A percentile compares a stretch with the other conserved stretches of the same genome.
Evolutionary conservation across 1,140 invertebrate species (phyloP).

Genomic region (Epicauta chinensis): DNA sequence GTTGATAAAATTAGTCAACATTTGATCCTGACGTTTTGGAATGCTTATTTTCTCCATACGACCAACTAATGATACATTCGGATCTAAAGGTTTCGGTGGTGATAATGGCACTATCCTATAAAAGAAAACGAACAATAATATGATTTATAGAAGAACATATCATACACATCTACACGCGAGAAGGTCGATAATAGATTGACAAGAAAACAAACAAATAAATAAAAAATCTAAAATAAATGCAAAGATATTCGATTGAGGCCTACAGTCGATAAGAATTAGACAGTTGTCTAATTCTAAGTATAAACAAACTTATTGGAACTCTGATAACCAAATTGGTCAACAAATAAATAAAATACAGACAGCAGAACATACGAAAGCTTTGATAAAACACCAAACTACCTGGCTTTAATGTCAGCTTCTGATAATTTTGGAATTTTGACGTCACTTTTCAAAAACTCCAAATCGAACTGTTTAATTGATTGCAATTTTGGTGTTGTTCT

Average conservation of each 20-base stretch:
- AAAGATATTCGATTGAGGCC: not conserved
- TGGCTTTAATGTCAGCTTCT: slow-evolving; percentile 29
- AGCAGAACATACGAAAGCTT: too few relatives aligned
- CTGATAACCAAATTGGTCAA: too few relatives aligned
- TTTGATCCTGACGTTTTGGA: slow-evolving; percentile 18
- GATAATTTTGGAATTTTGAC: slow-evolving; percentile 23
- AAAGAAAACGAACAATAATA: too few relatives aligned
- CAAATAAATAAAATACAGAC: too few relatives aligned
- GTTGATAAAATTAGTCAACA: slow-evolving; percentile 14
- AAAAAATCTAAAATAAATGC: not conserved
- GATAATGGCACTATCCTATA: slow-evolving; percentile 46
- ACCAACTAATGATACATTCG: slow-evolving; percentile 19
- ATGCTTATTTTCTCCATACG: slow-evolving; percentile 5
- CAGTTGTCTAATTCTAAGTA: too few relatives aligned
- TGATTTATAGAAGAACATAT: too few relatives aligned
- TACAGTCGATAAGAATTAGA: too few relatives aligned
- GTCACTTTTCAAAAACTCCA: slow-evolving; percentile 35
- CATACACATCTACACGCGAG: too few relatives aligned
- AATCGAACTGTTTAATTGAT: slow-evolving; percentile 30
- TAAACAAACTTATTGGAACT: too few relatives aligned
- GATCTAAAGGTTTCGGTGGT: slow-evolving; percentile 45
- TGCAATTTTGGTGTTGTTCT: slow-evolving; percentile 16
- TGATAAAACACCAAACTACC: too few relatives aligned
- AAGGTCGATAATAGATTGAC: too few relatives aligned
- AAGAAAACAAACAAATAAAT: too few relatives aligned